Percentiles rank a stretch among this genome's conserved stretches.
Evolutionary conservation across 2,888 invertebrate genomes (phyloP).

Genomic region (Platynereis dumerilii): DNA sequence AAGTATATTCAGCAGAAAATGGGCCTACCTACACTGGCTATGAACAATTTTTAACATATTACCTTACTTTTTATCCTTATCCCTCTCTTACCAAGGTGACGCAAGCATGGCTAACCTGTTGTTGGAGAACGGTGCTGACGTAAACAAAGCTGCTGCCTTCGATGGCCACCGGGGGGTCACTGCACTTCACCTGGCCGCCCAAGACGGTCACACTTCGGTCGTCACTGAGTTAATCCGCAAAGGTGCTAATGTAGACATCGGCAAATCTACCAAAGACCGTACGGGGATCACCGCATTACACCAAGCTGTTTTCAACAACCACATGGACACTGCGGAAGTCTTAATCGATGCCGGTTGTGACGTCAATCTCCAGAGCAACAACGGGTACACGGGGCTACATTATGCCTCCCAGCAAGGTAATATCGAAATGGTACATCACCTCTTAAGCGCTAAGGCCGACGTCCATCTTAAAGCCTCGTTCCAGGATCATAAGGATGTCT

Average conservation of each 20-base stretch:
- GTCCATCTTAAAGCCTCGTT: conserved; percentile 29
- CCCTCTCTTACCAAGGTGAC: conserved; percentile 23
- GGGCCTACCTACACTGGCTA: too few relatives aligned
- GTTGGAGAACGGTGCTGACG: neutral
- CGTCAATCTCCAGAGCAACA: conserved; percentile 34
- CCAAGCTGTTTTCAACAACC: conserved; percentile 23
- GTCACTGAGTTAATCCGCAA: conserved; percentile 18
- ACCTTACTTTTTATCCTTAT: too few relatives aligned
- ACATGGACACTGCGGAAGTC: conserved; percentile 10
- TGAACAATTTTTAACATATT: too few relatives aligned
- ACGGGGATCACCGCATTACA: conserved; percentile 20
- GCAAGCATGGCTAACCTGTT: conserved; percentile 9
- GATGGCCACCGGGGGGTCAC: conserved; percentile 18
- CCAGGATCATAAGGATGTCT: conserved; percentile 30
- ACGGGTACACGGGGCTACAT: conserved; percentile 37
- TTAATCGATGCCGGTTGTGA: conserved; percentile 29
- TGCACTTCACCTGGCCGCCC: conserved; percentile 18
- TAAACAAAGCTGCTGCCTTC: conserved; percentile 19
- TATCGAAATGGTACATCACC: conserved; percentile 11
- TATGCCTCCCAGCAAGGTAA: conserved; percentile 40
- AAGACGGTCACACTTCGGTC: conserved; percentile 18
- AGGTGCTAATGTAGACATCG: conserved; percentile 9
- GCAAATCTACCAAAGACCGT: conserved; percentile 17
- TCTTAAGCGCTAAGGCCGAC: conserved; percentile 28
- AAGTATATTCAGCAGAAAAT: too few relatives aligned